A percentile compares a stretch with the other conserved stretches of the same genome.
phyloP scores from a whole-genome alignment of 2,113 vertebrate genomes.

The Stigmatopora argus region DNA sequence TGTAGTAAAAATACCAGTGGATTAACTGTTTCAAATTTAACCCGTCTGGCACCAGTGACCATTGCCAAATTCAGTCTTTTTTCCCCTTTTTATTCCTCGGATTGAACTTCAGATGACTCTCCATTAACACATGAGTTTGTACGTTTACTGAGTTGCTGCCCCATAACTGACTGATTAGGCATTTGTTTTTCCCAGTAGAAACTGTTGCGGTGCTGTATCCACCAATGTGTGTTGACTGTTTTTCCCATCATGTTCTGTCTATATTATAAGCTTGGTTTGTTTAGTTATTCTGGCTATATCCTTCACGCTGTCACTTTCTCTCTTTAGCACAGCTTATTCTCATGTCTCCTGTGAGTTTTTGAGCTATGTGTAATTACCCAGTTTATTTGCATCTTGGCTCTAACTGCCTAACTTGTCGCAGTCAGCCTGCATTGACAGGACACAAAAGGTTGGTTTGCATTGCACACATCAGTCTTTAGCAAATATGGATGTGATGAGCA shows the following conservation, averaged over 20 bases:
- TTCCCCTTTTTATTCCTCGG: not conserved
- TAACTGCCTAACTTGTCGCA: constrained; percentile 49
- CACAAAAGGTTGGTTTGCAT: constrained; percentile 19
- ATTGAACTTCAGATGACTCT: not conserved
- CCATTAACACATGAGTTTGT: not conserved
- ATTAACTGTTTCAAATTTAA: constrained; percentile 5
- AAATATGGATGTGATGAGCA: constrained; percentile 50
- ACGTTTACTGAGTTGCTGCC: not conserved
- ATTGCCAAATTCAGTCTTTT: not conserved
- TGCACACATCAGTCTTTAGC: constrained; percentile 48
- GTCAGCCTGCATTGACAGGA: constrained; percentile 49
- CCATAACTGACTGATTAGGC: not conserved
- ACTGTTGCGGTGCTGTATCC: constrained; percentile 31
- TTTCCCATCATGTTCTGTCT: constrained; percentile 29
- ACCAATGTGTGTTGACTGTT: constrained; percentile 30
- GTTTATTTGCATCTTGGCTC: constrained; percentile 68
- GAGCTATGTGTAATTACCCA: constrained; percentile 68
- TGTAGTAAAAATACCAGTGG: not conserved
- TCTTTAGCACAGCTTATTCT: constrained; percentile 60
- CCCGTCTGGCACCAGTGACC: constrained; percentile 1
- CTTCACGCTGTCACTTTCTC: constrained; percentile 28
- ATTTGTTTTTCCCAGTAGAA: constrained; percentile 27
- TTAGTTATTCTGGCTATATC: constrained; percentile 49
- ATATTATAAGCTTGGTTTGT: constrained; percentile 47
- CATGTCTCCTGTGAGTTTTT: constrained; percentile 59